Evolutionary conservation across 2,888 invertebrate species (phyloP).

Genomic region (Tenthredo amoena): DNA sequence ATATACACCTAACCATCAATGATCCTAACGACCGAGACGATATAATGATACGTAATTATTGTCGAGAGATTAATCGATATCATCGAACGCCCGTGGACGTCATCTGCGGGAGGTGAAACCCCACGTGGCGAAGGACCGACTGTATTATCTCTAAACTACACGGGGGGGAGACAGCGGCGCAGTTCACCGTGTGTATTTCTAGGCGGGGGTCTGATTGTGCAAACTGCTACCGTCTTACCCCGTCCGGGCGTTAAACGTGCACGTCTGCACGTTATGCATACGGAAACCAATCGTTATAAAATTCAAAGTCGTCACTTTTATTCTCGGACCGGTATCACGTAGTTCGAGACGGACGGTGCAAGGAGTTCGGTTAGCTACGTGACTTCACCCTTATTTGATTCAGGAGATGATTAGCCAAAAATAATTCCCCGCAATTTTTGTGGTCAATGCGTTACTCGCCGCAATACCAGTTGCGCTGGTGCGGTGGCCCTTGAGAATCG

Average conservation of each 20-base stretch:
- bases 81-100: conserved; percentile 41
- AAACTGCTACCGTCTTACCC: conserved; percentile 62
- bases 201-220: conserved; percentile 66
- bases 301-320: neutral
- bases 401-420: neutral
- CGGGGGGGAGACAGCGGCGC: conserved; percentile 45
- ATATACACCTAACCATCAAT: neutral
- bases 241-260: conserved; percentile 59
- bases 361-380: neutral
- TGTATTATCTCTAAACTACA: conserved; percentile 64
- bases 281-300: neutral
- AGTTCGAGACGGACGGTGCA: conserved; percentile 73
- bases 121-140: conserved; percentile 67
- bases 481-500: neutral
- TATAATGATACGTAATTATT: neutral
- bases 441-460: neutral
- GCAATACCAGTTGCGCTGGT: neutral
- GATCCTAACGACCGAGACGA: conserved; percentile 27
- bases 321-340: neutral
- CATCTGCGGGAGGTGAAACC: conserved; percentile 70
- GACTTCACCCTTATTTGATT: neutral
- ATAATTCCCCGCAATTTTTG: neutral
- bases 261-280: neutral
- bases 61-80: conserved; percentile 38
- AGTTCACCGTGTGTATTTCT: conserved; percentile 56